Base-by-base conservation (phyloP, 2,888 invertebrate genomes). In the Conus canariensis region DNA sequence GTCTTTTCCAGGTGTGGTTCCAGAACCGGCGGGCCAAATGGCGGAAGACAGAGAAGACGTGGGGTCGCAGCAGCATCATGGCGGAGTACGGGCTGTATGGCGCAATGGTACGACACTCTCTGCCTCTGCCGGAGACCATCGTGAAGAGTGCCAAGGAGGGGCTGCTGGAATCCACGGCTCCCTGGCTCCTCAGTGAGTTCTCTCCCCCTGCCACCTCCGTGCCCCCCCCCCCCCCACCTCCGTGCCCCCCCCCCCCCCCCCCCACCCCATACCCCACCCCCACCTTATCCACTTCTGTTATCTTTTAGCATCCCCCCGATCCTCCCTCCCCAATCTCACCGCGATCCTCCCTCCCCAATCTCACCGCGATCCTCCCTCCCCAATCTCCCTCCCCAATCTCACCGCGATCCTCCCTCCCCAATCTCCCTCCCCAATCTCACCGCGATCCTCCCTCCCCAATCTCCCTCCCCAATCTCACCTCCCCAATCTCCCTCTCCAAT, bases 1-100 rank as follows among this genome's bases (percentile, higher is more conserved):
- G 64, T 64, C 16, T 64, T 64, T 83, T 85, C 4, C 90, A 99
- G 99, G 99, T 99, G 90, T 99, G 99, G 99, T 99, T 99, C 97
- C 99, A 99, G 97, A 99, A 99, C 97, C 97, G 99, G 59, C 97
- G 99, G 85, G 99, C 99, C 95, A 99, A 99, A 96, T 99, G 99
- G 99, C 98, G 99, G 92, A 99, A 99, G 97, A 99, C 99, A 90
- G 99, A 99, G 97, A 99, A 99, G 96, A 99, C 99, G 94, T 99
- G 99, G 99, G 99, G 99, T 87, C 97, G 99, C 95, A 99, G 99
- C 96, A 99, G 99, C 94, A 99, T 99, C 96, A 99, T 99, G 99
- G 99, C 99, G 93, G 99, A 99, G 97, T 99, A 99, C 96, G 99
- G 99, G 5, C 97, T 99, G 88, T 99, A 99, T 97, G 99, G 99